Percentiles rank a stretch among this genome's conserved stretches.
Evolutionary conservation across 2,888 invertebrate species (phyloP).

Genomic region (Dendrolimus houi): DNA sequence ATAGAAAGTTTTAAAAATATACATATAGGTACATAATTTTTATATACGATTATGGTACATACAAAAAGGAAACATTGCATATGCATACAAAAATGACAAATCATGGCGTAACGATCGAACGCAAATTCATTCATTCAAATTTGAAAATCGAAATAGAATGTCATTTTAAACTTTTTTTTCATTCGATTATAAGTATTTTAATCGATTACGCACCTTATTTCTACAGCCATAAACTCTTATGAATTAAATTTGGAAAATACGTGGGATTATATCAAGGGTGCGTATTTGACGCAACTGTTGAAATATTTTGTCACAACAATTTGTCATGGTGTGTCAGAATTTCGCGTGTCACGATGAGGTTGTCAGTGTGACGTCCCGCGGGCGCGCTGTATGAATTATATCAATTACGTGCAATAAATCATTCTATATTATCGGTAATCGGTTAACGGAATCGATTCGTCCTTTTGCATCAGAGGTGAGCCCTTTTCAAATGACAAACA

Average conservation of each 20-base stretch:
- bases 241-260: constrained; percentile 12
- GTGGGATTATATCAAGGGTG: constrained; percentile 8
- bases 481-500: constrained; percentile 58
- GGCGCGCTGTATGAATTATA: constrained; percentile 56
- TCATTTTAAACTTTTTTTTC: constrained; percentile 42
- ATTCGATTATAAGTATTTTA: background rate
- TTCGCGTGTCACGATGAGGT: constrained; percentile 55
- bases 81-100: constrained; percentile 12
- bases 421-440: constrained; percentile 53
- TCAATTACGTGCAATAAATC: constrained; percentile 66
- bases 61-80: background rate
- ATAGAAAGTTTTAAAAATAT: too few species aligned
- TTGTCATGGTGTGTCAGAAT: constrained; percentile 68
- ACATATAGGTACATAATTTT: too few species aligned
- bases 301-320: constrained; percentile 77
- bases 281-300: constrained; percentile 61
- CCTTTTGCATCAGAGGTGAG: constrained; percentile 36
- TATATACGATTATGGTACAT: background rate
- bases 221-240: background rate
- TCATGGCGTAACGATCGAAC: constrained; percentile 21
- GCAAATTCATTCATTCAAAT: constrained; percentile 49
- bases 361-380: constrained; percentile 33
- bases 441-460: constrained; percentile 47
- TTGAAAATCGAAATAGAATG: constrained; percentile 45
- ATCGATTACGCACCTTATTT: background rate